Evolutionary conservation across 2,113 vertebrate species (phyloP), one percentile per base, ranked within the genome.

Genomic region (Odobenus rosmarus): DNA sequence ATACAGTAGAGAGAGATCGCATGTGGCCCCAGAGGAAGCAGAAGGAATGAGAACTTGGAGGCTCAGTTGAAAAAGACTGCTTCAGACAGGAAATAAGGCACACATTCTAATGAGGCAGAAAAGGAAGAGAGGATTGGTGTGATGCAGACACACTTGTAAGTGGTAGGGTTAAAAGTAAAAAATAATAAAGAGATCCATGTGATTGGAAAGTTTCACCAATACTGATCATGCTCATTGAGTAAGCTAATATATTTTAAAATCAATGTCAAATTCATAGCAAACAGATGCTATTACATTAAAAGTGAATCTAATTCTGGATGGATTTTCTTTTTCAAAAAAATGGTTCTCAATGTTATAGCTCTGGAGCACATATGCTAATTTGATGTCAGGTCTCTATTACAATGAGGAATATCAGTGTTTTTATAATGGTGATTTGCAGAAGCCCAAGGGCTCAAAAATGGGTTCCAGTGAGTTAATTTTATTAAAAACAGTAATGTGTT

Each of bases 191-290:
- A 79, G 36, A 74, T n/a, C 21, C 21, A 36, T 5, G 15, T 59
- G 31, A 67, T 46, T 46, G 64, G 14, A 69, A 95, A 80, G 31
- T 81, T 53, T 55, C 39, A 74, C 61, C 72, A 42, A 33, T 55
- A 88, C 23, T 67, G 53, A 53, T 53, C 71, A 49, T 33, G 71
- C 1, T 79, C 13, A 16, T 16, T 79, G 28, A 72, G 13, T 23
- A 95, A 74, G 26, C 16, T 36, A 57, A 79, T 72, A 21, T 2
- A 59, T 71, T 95, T 71, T 93, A 84, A 95, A 93, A 93, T 88
- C 36, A 72, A 42, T 74, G 46, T 36, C 62, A 88, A 92, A 69
- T 67, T 81, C 10, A n/a, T 62, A 90, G 53, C 46, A 76, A 90
- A 53, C 1, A 33, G 67, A 59, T 13, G 42, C 24, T 36, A 39